Base-by-base conservation (phyloP, 2,113 vertebrate genomes). In the Stigmatopora argus region DNA sequence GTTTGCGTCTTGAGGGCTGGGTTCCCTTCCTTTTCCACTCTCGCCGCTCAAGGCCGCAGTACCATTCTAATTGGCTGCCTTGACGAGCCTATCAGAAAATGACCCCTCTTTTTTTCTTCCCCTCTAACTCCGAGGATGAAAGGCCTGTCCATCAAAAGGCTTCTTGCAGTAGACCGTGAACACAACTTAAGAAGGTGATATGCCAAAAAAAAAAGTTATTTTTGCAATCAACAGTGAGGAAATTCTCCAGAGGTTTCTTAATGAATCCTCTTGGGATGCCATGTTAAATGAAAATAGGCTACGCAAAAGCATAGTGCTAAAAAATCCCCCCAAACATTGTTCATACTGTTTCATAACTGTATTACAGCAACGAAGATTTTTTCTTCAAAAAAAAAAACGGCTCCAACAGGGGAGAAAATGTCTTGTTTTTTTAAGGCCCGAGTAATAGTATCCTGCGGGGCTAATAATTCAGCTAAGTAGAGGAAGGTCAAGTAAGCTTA, bases 351-450 rank as follows among this genome's bases (percentile, higher is more conserved):
- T 53, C 52, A 23, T 14, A 23, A 53, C 12, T 23, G 19, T 26
- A 53, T 23, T 26, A 11, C 19, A 53, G 21, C 52, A 11, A 12
- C 23, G 1, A 11, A 52, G 19, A 11, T 21, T 10, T 52, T 52
- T 52, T 51, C 19, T 52, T 52, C 9, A 46, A 2, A 46, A 11
- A 2, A 46, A 11, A 13, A 46, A 46, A 46, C n/a, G n/a, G 49
- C n/a, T n/a, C 49, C 49, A 10, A 23, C 3, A 52, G n/a, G 18
- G 49, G 82, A 88, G 87, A 89, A 90, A 89, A 88, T 83, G 84
- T 81, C 91, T 90, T 91, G 91, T 90, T 91, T 87, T 74, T 90
- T 88, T 89, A 89, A 86, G 89, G 90, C 89, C 88, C 86, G 80
- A 69, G 87, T 85, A 86, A 86, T 85, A 78, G 69, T 75, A 55